Conservation (phyloP, 1,140 invertebrate species). For the Matsumurasca onukii region DNA sequence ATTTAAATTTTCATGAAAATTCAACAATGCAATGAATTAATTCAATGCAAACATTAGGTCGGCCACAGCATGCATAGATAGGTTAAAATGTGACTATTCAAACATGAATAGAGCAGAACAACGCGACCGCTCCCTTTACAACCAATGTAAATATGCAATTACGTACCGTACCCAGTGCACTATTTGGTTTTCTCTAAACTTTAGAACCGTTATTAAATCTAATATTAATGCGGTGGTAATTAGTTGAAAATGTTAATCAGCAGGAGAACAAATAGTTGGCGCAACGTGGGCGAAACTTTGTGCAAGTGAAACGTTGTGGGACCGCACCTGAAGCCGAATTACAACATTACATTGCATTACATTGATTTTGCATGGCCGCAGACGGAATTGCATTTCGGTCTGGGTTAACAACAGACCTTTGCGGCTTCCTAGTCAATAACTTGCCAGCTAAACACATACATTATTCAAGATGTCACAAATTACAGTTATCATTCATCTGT, state of each 20-base stretch:
- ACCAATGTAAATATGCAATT: constrained; percentile 21
- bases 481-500: too few relatives aligned
- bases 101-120: constrained; percentile 10
- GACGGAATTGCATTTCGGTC: too few relatives aligned
- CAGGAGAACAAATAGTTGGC: constrained; percentile 12
- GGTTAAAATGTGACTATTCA: constrained; percentile 22
- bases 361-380: too few relatives aligned
- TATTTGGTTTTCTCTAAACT: constrained; percentile 23
- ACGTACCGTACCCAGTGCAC: too few relatives aligned
- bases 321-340: too few relatives aligned
- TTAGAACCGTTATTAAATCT: constrained; percentile 19
- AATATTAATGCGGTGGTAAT: constrained; percentile 19
- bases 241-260: constrained; percentile 15
- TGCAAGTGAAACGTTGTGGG: background rate
- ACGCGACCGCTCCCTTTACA: background rate
- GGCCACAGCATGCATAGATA: constrained; percentile 15
- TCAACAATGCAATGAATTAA: constrained; percentile 6
- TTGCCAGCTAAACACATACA: too few relatives aligned
- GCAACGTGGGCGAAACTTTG: background rate
- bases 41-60: constrained; percentile 20
- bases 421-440: too few relatives aligned
- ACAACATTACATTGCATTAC: too few relatives aligned
- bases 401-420: too few relatives aligned
- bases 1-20: too few relatives aligned
- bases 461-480: too few relatives aligned